These are phyloP conservation scores for Lithosia quadra DNA, from an alignment of 2,888 invertebrate genomes.

Conservation along the genomic window DNA sequence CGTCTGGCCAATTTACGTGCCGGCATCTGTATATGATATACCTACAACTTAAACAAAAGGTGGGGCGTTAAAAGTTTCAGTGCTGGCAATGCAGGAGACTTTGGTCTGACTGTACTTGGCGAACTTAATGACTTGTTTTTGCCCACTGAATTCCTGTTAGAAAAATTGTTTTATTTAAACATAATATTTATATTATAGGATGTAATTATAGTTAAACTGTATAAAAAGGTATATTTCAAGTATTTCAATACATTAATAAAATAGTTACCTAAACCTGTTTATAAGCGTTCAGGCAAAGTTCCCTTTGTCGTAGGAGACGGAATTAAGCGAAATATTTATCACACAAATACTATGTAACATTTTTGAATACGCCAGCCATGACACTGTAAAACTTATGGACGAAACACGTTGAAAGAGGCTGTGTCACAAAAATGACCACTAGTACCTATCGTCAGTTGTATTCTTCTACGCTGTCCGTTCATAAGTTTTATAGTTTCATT, in stretches of 20 bases:
- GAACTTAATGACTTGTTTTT: not conserved
- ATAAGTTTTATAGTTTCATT: too few species aligned
- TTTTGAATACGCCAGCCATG: not conserved
- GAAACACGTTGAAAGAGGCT: too few species aligned
- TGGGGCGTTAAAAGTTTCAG: too few species aligned
- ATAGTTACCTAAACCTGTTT: conserved; percentile 27
- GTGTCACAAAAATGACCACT: too few species aligned
- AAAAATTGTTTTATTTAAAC: too few species aligned
- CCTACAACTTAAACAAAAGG: too few species aligned
- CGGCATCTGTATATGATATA: too few species aligned
- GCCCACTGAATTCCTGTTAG: conserved; percentile 11
- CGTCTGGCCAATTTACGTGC: too few species aligned
- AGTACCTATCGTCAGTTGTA: too few species aligned
- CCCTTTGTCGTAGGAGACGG: conserved; percentile 26
- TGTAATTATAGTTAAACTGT: conserved; percentile 35
- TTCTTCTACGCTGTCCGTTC: too few species aligned
- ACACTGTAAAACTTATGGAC: too few species aligned
- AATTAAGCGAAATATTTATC: conserved; percentile 22
- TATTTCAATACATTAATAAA: conserved; percentile 23
- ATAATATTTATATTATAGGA: conserved; percentile 25
- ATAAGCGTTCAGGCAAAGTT: conserved; percentile 25
- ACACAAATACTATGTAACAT: not conserved
- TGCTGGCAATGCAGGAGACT: too few species aligned
- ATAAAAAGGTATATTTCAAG: conserved; percentile 29
- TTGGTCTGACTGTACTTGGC: not conserved